Conservation (phyloP, 2,797 vertebrate genomes). For the Spinibarbus caldwelli region DNA sequence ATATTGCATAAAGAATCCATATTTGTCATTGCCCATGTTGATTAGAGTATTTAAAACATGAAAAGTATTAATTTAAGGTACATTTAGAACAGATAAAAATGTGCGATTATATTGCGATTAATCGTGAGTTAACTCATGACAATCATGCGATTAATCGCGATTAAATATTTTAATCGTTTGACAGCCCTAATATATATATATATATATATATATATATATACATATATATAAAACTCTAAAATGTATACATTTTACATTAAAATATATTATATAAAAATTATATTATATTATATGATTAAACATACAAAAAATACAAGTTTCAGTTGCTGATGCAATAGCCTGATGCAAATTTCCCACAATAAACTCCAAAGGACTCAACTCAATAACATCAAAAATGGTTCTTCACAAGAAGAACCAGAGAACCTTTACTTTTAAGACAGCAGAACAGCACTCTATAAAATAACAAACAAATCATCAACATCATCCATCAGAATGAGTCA, state of each 20-base stretch:
- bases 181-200: too few relatives aligned
- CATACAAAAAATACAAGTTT: neutral
- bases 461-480: neutral
- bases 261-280: neutral
- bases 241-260: neutral
- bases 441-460: neutral
- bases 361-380: neutral
- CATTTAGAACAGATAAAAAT: too few relatives aligned
- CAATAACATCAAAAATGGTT: neutral
- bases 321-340: neutral
- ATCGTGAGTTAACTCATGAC: too few relatives aligned
- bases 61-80: too few relatives aligned
- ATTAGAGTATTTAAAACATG: too few relatives aligned
- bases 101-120: too few relatives aligned
- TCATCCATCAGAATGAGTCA: neutral
- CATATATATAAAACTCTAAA: too few relatives aligned
- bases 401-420: neutral
- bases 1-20: too few relatives aligned
- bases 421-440: neutral
- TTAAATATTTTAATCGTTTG: too few relatives aligned
- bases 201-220: too few relatives aligned
- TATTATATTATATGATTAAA: neutral
- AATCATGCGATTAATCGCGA: too few relatives aligned
- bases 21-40: too few relatives aligned
- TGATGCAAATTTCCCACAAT: slow-evolving; percentile 5